A percentile compares a stretch with the other conserved stretches of the same genome.
phyloP scores from a whole-genome alignment of 2,888 invertebrate species.

The Dascillus cervinus region DNA sequence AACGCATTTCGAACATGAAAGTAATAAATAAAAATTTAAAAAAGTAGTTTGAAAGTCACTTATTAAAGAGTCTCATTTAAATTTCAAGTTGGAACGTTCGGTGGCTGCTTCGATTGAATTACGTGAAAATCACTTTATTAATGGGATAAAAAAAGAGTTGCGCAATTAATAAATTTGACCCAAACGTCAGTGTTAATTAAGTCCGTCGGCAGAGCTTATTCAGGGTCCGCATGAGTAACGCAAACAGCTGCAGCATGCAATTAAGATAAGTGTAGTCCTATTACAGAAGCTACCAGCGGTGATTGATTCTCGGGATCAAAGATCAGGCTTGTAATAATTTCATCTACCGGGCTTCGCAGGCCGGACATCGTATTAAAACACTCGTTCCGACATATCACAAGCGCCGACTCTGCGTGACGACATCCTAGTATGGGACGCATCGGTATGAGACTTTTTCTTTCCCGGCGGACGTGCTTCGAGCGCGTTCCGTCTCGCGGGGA shows the following conservation, averaged over 20 bases:
- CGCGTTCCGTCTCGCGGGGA: slow-evolving; percentile 13
- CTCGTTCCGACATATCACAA: slow-evolving; percentile 13
- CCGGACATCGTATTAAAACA: slow-evolving; percentile 15
- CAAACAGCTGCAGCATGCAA: slow-evolving; percentile 26
- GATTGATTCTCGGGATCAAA: slow-evolving; percentile 31
- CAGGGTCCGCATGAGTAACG: slow-evolving; percentile 6
- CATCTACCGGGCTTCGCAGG: slow-evolving; percentile 21
- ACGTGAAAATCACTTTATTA: too few species aligned
- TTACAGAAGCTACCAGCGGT: slow-evolving; percentile 27
- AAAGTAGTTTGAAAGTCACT: too few species aligned
- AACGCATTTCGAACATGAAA: too few species aligned
- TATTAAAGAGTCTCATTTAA: too few species aligned
- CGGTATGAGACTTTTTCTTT: slow-evolving; percentile 18
- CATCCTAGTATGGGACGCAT: slow-evolving; percentile 20
- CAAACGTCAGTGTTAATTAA: slow-evolving; percentile 22
- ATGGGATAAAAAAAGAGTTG: slow-evolving; percentile 5
- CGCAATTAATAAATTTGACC: slow-evolving; percentile 22
- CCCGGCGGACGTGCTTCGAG: slow-evolving; percentile 12
- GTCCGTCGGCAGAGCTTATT: slow-evolving; percentile 11
- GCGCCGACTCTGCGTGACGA: slow-evolving; percentile 20
- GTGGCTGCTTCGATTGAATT: too few species aligned
- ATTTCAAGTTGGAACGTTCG: too few species aligned
- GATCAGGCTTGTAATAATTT: slow-evolving; percentile 28
- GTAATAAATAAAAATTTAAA: too few species aligned
- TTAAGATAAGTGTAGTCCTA: slow-evolving; percentile 28